A percentile compares a stretch with the other conserved stretches of the same genome.
phyloP scores from a whole-genome alignment of 2,888 invertebrate species.

The Coelogynopora nodosa region DNA sequence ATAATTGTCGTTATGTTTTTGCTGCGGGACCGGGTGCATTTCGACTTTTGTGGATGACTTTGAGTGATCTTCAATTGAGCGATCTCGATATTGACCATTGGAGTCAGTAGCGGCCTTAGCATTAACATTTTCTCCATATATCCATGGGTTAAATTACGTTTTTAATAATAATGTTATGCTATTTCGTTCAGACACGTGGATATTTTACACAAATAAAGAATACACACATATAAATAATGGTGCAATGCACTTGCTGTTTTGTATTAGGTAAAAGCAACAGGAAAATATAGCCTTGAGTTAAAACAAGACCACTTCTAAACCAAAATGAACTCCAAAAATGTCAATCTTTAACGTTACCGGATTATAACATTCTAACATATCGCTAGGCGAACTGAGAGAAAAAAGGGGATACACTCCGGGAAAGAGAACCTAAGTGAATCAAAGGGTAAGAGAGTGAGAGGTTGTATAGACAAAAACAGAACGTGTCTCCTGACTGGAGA shows the following conservation, averaged over 20 bases:
- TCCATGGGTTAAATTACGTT: not conserved
- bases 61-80: not conserved
- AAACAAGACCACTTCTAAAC: not conserved
- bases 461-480: not conserved
- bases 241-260: no score
- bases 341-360: not conserved
- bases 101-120: not conserved
- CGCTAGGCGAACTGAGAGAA: not conserved
- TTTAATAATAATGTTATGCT: not conserved
- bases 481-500: not conserved
- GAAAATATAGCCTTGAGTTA: not conserved
- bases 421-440: not conserved
- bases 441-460: not conserved
- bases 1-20: no score
- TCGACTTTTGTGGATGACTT: not conserved
- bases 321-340: not conserved
- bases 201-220: no score
- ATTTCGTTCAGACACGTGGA: no score
- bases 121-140: not conserved
- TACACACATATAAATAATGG: no score
- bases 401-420: not conserved
- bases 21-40: not conserved
- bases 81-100: not conserved
- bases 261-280: no score
- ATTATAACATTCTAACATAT: not conserved